A percentile compares a stretch with the other conserved stretches of the same genome.
These are phyloP conservation scores for Parambassis ranga DNA, from an alignment of 2,797 vertebrate species.

Conservation along the genomic window DNA sequence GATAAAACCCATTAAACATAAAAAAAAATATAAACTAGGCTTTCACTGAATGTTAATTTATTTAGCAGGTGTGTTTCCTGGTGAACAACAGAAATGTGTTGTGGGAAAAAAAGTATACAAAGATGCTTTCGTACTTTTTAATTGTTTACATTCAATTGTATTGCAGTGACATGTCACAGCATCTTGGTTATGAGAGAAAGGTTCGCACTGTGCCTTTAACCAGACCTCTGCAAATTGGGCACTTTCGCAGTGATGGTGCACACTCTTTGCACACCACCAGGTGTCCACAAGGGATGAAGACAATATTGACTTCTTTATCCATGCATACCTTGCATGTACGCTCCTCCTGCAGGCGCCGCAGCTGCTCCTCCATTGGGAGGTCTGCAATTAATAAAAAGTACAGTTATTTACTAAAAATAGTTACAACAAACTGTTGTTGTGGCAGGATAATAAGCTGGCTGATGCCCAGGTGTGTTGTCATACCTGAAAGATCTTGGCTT, in stretches of 20 bases:
- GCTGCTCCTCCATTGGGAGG: constrained; percentile 94
- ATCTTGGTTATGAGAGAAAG: constrained; percentile 86
- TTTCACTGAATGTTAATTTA: too few relatives aligned
- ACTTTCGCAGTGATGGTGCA: constrained; percentile 93
- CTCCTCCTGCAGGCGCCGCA: constrained; percentile 94
- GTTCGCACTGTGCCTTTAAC: constrained; percentile 97
- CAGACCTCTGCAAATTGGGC: constrained; percentile 95
- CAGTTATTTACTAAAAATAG: neutral
- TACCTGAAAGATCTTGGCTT: constrained; percentile 87
- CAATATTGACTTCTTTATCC: constrained; percentile 98
- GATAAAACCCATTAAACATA: too few relatives aligned
- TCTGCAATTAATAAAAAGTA: constrained; percentile 73
- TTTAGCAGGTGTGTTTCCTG: too few relatives aligned
- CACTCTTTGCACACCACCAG: constrained; percentile 98
- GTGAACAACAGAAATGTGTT: too few relatives aligned
- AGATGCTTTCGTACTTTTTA: neutral
- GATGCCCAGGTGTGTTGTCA: neutral
- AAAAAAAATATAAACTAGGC: too few relatives aligned
- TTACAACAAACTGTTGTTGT: neutral
- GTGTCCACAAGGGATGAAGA: constrained; percentile 98
- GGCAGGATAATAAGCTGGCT: neutral
- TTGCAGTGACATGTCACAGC: neutral
- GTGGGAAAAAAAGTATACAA: neutral
- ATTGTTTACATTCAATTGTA: constrained; percentile 40
- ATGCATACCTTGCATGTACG: constrained; percentile 98